Evolutionary conservation across 2,888 invertebrate species (phyloP), one percentile per base, ranked within the genome.

Genomic region (Odontocerum albicorne): DNA sequence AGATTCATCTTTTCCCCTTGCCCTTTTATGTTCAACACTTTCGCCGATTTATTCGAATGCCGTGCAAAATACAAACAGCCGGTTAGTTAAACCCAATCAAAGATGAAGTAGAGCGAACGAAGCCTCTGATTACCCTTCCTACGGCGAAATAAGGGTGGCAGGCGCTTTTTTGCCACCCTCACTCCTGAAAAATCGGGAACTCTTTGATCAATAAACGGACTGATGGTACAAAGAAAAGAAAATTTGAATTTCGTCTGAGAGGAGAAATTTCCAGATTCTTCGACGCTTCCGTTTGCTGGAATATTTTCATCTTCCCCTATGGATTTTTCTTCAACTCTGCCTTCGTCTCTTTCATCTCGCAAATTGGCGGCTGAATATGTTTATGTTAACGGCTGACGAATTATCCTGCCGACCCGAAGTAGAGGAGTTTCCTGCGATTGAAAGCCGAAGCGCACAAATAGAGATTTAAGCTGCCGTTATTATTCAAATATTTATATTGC

Each of bases 61-160:
- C 44, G 54, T 51, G 57, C 51, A 55, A 57, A 57, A 57, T 46
- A 57, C 49, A 61, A 61, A 61, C 59, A 61, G 54, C 40, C 58
- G 61, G 61, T 61, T 61, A 61, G 61, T 61, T 61, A 65, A 43
- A 67, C 61, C 62, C 68, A 72, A 64, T 66, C 69, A 65, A 66
- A 71, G 64, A 79, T 77, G 49, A 81, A 77, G 65, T 80, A 79
- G 33, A 82, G 73, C 59, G 62, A 62, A 44, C 63, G 62, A 62
- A 76, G 65, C 22, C 71, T 66, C 61, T 82, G 70, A 27, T 81
- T 80, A 13, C 66, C 64, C 45, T 66, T 65, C 59, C 63, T 56
- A 56, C 33, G n/a, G 17, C 12, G 8, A 16, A 16, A 16, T 59
- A 50, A 51, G 43, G 43, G 17, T 17, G 1, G 16, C 15, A 16